Base-by-base conservation (phyloP, 1,140 invertebrate species). In the Drosophila funebris region DNA sequence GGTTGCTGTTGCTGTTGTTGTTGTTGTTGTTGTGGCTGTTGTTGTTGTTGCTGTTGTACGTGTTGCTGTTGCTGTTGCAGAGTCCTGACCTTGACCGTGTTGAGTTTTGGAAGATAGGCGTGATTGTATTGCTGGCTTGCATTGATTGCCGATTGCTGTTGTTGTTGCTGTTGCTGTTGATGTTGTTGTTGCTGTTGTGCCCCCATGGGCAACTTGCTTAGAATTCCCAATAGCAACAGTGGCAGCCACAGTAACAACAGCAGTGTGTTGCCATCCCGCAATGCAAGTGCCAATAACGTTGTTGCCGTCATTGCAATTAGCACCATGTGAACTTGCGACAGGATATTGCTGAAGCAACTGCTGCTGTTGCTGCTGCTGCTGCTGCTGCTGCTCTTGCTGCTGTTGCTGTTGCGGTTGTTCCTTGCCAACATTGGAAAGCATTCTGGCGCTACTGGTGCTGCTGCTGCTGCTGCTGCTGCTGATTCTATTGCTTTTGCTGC, bases 91-190 rank as follows among this genome's bases (percentile, higher is more conserved):
- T 62, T 62, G 56, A 41, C 56, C 66, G 41, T 61, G 48, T 64
- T 78, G 73, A 64, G 20, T 78, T 81, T 90, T 90, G 85, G 84
- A 88, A 88, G 84, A 88, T 88, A 83, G 68, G 66, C 69, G 83
- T 83, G 83, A 83, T 85, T 81, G 81, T 75, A 63, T 72, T 64
- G 68, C 60, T 71, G 67, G 54, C 56, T 46, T 44, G 24, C 31
- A 66, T 52, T 4, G n/a, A n/a, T n/a, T 53, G 27, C 7, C 48
- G 14, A 29, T 16, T 46, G 44, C 27, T 61, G 36, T 36, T 56
- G 67, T 52, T 44, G 60, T 36, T 41, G 60, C 29, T 41, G 43
- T 41, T 46, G 29, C 39, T 71, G 52, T 43, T 52, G 37, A 37
- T 36, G 41, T 54, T 37, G 72, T 53, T 33, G 39, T 13, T 20